Evolutionary conservation across 1,140 invertebrate species (phyloP).

Genomic region (Batillaria attramentaria): DNA sequence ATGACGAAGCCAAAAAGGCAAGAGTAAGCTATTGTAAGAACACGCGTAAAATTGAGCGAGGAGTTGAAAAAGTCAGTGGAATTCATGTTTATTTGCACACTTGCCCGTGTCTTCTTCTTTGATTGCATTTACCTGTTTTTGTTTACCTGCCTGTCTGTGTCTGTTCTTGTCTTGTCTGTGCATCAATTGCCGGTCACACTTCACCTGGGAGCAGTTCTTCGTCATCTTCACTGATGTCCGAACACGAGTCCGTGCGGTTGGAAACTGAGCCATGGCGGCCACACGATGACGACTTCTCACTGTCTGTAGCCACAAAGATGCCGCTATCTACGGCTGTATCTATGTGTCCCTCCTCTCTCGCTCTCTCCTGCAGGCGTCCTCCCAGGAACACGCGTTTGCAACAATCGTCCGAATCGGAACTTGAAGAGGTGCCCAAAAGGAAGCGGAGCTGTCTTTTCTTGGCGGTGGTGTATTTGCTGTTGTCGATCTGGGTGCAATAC

Average conservation of each 20-base stretch:
- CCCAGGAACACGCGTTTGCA: background rate
- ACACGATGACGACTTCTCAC: background rate
- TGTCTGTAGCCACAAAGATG: background rate
- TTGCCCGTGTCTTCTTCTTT: background rate
- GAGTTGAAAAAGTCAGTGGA: too few species aligned
- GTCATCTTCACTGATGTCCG: background rate
- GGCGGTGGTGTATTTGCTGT: conserved; percentile 12
- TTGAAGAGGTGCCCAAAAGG: conserved; percentile 3
- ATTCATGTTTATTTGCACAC: background rate
- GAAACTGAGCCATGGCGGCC: background rate
- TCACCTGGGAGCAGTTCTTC: background rate
- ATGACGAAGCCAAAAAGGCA: too few species aligned
- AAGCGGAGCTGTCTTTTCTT: conserved; percentile 12
- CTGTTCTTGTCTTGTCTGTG: background rate
- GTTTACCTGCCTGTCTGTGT: background rate
- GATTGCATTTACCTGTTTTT: background rate
- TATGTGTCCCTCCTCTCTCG: background rate
- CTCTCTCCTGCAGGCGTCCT: background rate
- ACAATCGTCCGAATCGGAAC: background rate
- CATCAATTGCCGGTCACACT: background rate
- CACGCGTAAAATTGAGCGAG: too few species aligned
- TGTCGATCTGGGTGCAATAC: conserved; percentile 4
- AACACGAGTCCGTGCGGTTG: background rate
- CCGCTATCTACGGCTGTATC: background rate
- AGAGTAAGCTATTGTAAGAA: too few species aligned